phyloP scores from a whole-genome alignment of 2,113 vertebrate species.

The Leptobrachium ailaonicum region DNA sequence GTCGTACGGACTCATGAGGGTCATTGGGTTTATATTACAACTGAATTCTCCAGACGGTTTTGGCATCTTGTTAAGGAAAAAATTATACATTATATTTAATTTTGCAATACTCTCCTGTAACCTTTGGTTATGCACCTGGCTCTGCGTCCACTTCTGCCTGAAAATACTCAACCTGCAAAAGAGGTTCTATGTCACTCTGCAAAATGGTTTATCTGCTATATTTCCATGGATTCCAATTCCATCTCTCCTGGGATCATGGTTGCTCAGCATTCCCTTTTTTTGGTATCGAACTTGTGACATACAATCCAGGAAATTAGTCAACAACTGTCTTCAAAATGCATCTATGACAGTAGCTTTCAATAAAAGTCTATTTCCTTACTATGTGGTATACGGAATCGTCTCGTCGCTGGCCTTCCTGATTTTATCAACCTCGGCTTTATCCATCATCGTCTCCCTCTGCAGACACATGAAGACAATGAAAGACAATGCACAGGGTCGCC shows the following conservation, averaged over 20 bases:
- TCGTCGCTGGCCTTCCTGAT: neutral
- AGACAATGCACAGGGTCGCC: neutral
- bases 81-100: neutral
- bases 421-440: neutral
- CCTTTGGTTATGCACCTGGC: constrained; percentile 13
- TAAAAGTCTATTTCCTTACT: neutral
- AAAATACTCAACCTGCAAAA: constrained; percentile 9
- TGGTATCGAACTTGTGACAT: neutral
- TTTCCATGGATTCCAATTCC: neutral
- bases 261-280: neutral
- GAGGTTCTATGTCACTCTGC: neutral
- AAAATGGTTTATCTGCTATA: neutral
- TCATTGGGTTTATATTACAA: neutral
- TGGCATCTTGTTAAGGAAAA: too few species aligned
- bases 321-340: neutral
- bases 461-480: constrained; percentile 20
- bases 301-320: neutral
- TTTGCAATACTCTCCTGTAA: neutral
- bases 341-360: neutral
- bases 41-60: neutral
- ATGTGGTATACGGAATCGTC: neutral
- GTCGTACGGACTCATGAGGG: neutral
- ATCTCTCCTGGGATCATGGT: neutral
- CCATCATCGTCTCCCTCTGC: constrained; percentile 8
- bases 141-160: constrained; percentile 14